Evolutionary conservation across 2,797 vertebrate species (phyloP).

Genomic region (Bradypus variegatus): DNA sequence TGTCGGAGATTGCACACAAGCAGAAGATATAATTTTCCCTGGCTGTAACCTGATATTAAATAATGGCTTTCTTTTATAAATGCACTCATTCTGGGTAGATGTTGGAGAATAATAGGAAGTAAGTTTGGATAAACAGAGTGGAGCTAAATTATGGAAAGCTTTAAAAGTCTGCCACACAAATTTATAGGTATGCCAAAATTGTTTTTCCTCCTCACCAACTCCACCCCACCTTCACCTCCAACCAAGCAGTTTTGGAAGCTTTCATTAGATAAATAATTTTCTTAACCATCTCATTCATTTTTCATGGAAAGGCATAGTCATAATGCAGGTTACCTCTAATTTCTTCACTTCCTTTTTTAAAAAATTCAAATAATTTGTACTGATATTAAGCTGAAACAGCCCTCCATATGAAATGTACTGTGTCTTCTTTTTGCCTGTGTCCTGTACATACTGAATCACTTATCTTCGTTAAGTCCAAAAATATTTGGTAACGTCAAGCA

Average conservation of each 20-base stretch:
- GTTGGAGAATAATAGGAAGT: neutral
- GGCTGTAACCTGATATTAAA: neutral
- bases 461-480: slow-evolving; percentile 40
- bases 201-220: neutral
- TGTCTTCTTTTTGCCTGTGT: slow-evolving; percentile 47
- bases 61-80: neutral
- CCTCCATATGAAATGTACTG: neutral
- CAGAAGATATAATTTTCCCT: neutral
- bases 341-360: neutral
- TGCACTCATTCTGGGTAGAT: neutral
- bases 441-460: neutral
- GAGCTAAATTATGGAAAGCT: neutral
- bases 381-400: neutral
- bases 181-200: neutral
- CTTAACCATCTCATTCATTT: neutral
- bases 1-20: neutral
- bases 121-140: neutral
- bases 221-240: neutral
- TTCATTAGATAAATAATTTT: neutral
- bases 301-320: neutral
- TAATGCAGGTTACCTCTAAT: neutral
- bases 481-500: neutral
- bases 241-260: neutral
- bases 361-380: slow-evolving; percentile 11
- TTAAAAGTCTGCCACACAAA: neutral